Evolutionary conservation across 1,140 invertebrate species (phyloP).

Genomic region (Lasioglossum baleicum): DNA sequence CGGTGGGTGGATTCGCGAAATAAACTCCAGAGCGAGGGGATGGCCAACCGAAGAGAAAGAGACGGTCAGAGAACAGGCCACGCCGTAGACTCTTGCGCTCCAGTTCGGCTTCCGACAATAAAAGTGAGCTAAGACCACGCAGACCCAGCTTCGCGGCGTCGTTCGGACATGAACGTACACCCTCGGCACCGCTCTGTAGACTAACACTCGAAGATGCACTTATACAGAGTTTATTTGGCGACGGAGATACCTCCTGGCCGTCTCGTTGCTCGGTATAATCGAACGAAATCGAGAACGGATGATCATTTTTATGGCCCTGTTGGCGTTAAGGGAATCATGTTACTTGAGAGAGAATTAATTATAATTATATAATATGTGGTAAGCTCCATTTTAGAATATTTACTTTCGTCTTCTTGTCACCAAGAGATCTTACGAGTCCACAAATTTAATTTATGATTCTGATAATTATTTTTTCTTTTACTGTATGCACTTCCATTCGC

Average conservation of each 20-base stretch:
- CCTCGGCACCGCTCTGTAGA: neutral
- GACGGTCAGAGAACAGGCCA: constrained; percentile 39
- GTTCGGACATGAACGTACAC: constrained; percentile 20
- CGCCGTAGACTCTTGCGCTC: constrained; percentile 50
- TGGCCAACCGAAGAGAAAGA: neutral
- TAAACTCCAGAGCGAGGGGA: constrained; percentile 61
- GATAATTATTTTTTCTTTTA: no score
- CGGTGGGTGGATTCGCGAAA: constrained; percentile 66
- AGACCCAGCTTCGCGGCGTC: constrained; percentile 4
- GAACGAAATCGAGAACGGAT: constrained; percentile 50
- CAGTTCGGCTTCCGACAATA: constrained; percentile 62
- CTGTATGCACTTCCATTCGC: no score
- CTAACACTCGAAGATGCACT: constrained; percentile 10
- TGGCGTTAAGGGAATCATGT: no score
- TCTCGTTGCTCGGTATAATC: constrained; percentile 52
- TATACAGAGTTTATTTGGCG: constrained; percentile 48
- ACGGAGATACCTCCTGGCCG: constrained; percentile 31
- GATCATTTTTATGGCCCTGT: constrained; percentile 25
- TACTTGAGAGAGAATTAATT: no score
- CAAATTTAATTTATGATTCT: no score
- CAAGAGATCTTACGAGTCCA: no score
- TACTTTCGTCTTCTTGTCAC: no score
- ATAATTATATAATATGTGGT: no score
- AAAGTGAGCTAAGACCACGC: constrained; percentile 63
- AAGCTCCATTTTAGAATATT: no score